A percentile compares a stretch with the other conserved stretches of the same genome.
Conservation (phyloP, 2,797 vertebrate genomes). For the Pygocentrus nattereri region DNA sequence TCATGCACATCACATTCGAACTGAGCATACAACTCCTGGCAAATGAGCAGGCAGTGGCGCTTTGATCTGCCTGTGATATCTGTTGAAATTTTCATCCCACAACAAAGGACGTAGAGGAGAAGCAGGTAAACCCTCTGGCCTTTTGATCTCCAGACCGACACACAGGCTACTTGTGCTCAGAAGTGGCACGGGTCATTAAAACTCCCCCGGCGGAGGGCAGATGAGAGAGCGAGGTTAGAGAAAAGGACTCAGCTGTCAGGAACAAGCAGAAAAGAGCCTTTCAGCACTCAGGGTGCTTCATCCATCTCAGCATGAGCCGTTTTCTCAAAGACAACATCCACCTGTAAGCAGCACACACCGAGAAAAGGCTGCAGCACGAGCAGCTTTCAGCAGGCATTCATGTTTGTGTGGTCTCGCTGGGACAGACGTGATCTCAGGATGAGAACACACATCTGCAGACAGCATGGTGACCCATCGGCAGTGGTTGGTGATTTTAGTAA, state of each 20-base stretch:
- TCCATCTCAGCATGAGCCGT: slow-evolving; percentile 42
- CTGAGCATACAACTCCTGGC: slow-evolving; percentile 27
- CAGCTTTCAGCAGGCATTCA: slow-evolving; percentile 6
- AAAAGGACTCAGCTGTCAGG: slow-evolving; percentile 54
- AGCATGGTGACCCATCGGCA: background rate
- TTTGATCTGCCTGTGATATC: slow-evolving; percentile 61
- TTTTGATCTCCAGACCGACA: slow-evolving; percentile 58
- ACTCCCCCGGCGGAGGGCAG: slow-evolving; percentile 54
- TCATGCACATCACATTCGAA: slow-evolving; percentile 18
- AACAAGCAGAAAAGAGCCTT: slow-evolving; percentile 23
- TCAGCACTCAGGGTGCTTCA: slow-evolving; percentile 26
- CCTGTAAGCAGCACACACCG: slow-evolving; percentile 21
- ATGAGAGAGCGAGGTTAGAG: slow-evolving; percentile 58
- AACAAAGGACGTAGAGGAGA: slow-evolving; percentile 58
- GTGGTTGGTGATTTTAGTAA: background rate
- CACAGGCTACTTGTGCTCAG: slow-evolving; percentile 35
- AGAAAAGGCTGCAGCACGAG: background rate
- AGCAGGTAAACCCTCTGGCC: slow-evolving; percentile 57
- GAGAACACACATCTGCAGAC: background rate
- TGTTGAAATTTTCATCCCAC: slow-evolving; percentile 54
- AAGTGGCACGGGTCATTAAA: slow-evolving; percentile 62
- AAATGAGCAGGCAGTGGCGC: slow-evolving; percentile 50
- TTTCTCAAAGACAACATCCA: slow-evolving; percentile 33
- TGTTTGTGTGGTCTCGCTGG: background rate
- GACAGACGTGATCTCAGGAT: background rate